Percentiles rank a stretch among this genome's conserved stretches.
These are phyloP conservation scores for Resseliella maxima DNA, from an alignment of 2,888 invertebrate species.

Conservation along the genomic window DNA sequence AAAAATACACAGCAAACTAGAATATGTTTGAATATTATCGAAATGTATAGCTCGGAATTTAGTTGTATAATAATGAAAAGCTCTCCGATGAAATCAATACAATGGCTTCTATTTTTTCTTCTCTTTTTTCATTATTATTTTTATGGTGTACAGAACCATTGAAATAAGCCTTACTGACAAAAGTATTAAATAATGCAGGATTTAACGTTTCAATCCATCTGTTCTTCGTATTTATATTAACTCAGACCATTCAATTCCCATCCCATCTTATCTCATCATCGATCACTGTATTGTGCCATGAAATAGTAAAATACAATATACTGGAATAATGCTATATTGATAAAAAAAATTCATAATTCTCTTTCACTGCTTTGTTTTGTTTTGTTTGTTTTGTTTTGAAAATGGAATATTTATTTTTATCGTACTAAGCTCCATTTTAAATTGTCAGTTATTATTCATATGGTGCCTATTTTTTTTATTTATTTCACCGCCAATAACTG, in stretches of 20 bases:
- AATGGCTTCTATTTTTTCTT: neutral
- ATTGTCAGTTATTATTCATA: too few relatives aligned
- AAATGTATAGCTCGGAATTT: neutral
- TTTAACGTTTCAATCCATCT: neutral
- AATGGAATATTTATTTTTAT: too few relatives aligned
- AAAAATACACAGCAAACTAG: neutral
- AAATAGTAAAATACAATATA: too few relatives aligned
- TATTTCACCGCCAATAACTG: too few relatives aligned
- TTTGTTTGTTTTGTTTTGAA: too few relatives aligned
- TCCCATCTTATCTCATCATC: neutral
- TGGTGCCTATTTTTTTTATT: too few relatives aligned
- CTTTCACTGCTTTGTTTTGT: too few relatives aligned
- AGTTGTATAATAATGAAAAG: constrained; percentile 22
- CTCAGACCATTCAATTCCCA: neutral
- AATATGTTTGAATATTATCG: neutral
- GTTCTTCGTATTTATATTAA: neutral
- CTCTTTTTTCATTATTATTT: neutral
- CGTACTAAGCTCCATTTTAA: too few relatives aligned
- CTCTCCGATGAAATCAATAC: constrained; percentile 19
- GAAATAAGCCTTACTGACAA: constrained; percentile 11
- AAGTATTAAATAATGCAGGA: constrained; percentile 10
- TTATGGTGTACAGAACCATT: neutral
- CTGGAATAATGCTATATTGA: too few relatives aligned
- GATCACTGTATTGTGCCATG: too few relatives aligned
- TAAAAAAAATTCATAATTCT: too few relatives aligned